Percentiles rank a stretch among this genome's conserved stretches.
phyloP scores from a whole-genome alignment of 30 jellyfish, hydroid and myxozoan species.

The Cassiopea andromeda region DNA sequence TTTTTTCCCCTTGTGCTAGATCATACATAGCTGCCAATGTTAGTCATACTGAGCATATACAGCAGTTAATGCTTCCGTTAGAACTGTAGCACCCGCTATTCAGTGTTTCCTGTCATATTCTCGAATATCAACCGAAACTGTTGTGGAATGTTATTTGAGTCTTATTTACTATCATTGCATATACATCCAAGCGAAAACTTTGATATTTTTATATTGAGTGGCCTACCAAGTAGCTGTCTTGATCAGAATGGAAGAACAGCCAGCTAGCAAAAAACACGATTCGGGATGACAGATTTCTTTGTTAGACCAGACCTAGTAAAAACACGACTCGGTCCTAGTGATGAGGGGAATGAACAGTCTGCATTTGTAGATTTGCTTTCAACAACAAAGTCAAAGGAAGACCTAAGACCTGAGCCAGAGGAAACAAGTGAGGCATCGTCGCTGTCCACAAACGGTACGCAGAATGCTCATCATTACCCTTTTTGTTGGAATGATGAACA shows the following conservation, averaged over 20 bases:
- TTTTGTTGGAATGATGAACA: conserved; percentile 38
- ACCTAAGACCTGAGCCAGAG: neutral
- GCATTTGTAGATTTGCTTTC: neutral
- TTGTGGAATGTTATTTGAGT: too few species aligned
- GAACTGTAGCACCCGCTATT: too few species aligned
- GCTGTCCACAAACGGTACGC: neutral
- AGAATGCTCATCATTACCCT: conserved; percentile 17
- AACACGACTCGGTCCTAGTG: neutral
- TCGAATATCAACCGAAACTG: too few species aligned
- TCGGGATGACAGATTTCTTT: neutral
- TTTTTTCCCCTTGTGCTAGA: too few species aligned
- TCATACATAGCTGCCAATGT: neutral
- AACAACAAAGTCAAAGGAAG: neutral
- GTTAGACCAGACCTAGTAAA: neutral
- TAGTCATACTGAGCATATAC: too few species aligned
- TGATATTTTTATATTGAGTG: too few species aligned
- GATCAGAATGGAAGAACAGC: neutral
- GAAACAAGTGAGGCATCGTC: neutral
- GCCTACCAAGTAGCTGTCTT: neutral
- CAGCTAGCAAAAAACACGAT: neutral
- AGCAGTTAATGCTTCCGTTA: too few species aligned
- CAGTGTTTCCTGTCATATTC: too few species aligned
- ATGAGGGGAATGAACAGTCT: neutral
- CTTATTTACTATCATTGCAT: neutral
- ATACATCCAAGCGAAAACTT: too few species aligned